Evolutionary conservation across 1,140 invertebrate genomes (phyloP), one percentile per base, ranked within the genome.

Genomic region (Lethrus apterus): DNA sequence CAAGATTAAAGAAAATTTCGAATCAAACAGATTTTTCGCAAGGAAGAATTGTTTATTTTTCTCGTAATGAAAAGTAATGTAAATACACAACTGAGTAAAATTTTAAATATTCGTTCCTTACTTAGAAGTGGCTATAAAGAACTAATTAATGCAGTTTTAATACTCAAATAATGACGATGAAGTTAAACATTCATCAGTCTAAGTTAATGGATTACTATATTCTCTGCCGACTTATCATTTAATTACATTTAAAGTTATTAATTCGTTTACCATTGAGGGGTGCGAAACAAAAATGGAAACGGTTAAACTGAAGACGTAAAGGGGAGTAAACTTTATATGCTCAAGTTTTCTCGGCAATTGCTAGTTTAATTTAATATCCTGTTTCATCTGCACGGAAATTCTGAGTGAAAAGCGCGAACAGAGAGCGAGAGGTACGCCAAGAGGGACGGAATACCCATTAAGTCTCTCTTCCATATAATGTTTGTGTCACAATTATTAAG

Each of bases 401-500:
- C 29, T 44, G 26, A 44, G 42, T 18, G 30, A 44, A 44, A 19
- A 30, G 34, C 19, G 29, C 10, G 24, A 33, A 26, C 19, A 36
- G 46, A 34, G 15, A 44, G 38, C 14, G 29, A 33, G 18, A 20
- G 21, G 20, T 46, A 7, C 24, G 7, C 13, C 31, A 14, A 33
- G 13, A 13, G 21, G 4, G 23, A 7, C 10, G 19, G 21, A 24
- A 43, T 26, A 38, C 30, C 26, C 49, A 46, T 40, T 40, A 51
- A 31, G 49, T 21, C 42, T 30, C 41, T 50, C 32, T 35, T 23
- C 52, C 41, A 40, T 50, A 55, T 52, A 52, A 51, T 57, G 55
- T 57, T 57, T 54, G 51, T 48, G 57, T 59, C 57, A 54, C 53
- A 59, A 57, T 59, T 59, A 59, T 59, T 59, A 59, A 59, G 57